Evolutionary conservation across 2,113 vertebrate genomes (phyloP).

Genomic region (Jaculus jaculus): DNA sequence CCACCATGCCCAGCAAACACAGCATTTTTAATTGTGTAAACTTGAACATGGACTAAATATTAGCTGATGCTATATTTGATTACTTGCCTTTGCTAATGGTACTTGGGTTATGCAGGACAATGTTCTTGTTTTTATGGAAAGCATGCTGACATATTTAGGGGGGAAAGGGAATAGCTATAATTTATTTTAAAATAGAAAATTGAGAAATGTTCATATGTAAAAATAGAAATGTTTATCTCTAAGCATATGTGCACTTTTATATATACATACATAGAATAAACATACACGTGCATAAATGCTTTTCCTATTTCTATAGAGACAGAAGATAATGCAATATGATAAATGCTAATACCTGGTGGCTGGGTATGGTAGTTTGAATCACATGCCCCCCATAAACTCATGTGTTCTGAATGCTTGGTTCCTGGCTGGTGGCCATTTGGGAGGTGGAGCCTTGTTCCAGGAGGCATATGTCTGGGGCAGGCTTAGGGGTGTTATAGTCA

Average conservation of each 20-base stretch:
- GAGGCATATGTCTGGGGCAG: too few species aligned
- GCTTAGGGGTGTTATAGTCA: too few species aligned
- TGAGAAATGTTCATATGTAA: background rate
- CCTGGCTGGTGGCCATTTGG: too few species aligned
- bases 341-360: background rate
- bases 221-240: background rate
- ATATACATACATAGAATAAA: background rate
- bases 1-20: too few species aligned
- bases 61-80: background rate
- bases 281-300: background rate
- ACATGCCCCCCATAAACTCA: too few species aligned
- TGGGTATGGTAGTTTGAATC: background rate
- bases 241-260: background rate
- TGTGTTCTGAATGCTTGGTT: too few species aligned
- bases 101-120: background rate
- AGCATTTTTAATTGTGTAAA: background rate
- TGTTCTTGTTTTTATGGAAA: background rate
- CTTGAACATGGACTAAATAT: background rate
- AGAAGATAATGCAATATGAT: background rate
- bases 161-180: background rate
- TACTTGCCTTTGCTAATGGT: background rate
- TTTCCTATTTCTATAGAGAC: background rate
- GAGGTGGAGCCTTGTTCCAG: too few species aligned
- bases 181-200: conserved; percentile 19
- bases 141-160: background rate